Conservation (phyloP, 2,888 invertebrate species). For the Catocala nupta region DNA sequence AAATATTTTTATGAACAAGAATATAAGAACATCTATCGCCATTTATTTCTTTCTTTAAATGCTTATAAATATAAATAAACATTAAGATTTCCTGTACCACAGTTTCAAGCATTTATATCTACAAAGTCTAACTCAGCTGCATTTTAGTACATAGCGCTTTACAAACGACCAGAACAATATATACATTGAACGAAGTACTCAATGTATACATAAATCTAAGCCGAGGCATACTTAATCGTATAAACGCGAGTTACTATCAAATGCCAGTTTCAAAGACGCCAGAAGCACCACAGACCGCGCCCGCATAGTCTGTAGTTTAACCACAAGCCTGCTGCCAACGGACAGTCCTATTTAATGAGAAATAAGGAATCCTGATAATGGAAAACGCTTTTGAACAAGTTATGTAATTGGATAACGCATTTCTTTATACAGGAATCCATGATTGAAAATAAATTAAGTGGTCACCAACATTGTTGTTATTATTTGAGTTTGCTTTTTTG, state of each 20-base stretch:
- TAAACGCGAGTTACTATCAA: slow-evolving; percentile 29
- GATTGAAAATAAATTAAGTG: too few relatives aligned
- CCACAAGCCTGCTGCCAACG: slow-evolving; percentile 22
- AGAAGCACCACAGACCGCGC: slow-evolving; percentile 29
- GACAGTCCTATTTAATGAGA: slow-evolving; percentile 21
- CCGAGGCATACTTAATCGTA: slow-evolving; percentile 26
- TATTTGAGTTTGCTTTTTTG: too few relatives aligned
- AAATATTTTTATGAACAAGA: too few relatives aligned
- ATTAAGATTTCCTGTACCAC: too few relatives aligned
- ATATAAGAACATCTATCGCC: too few relatives aligned
- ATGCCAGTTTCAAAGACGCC: slow-evolving; percentile 35
- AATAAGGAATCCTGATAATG: slow-evolving; percentile 10
- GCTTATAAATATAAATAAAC: too few relatives aligned
- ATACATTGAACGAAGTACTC: slow-evolving; percentile 1
- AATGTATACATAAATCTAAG: slow-evolving; percentile 19
- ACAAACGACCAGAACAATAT: neutral
- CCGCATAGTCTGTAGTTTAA: slow-evolving; percentile 22
- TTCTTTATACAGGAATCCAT: too few relatives aligned
- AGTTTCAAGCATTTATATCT: too few relatives aligned
- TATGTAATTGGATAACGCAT: neutral
- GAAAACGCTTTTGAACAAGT: slow-evolving; percentile 1
- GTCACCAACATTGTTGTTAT: too few relatives aligned
- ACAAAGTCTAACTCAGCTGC: too few relatives aligned
- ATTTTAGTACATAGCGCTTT: too few relatives aligned
- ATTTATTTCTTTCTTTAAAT: too few relatives aligned